phyloP scores from a whole-genome alignment of 2,888 invertebrate genomes.

The Agrochola lota region DNA sequence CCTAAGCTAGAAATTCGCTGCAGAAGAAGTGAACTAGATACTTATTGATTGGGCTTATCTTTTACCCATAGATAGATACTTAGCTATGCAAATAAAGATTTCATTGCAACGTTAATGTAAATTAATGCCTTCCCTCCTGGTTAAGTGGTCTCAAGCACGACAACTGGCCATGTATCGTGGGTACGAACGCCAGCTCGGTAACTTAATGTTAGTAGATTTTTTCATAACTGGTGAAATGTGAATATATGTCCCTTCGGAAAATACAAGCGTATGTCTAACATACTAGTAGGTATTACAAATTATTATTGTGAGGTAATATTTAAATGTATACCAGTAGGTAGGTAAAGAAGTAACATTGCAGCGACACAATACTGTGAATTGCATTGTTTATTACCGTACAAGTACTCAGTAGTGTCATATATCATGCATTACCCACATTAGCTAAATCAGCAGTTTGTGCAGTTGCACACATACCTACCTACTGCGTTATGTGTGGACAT shows the following conservation, averaged over 20 bases:
- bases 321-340: conserved; percentile 10
- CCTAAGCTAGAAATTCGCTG: background rate
- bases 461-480: conserved; percentile 69
- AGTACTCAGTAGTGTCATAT: conserved; percentile 69
- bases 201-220: background rate
- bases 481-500: background rate
- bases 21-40: background rate
- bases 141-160: background rate
- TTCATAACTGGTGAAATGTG: background rate
- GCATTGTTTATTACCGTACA: conserved; percentile 69
- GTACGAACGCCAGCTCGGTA: background rate
- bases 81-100: background rate
- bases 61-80: background rate
- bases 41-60: background rate
- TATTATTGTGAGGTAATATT: too few species aligned
- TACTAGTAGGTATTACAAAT: background rate
- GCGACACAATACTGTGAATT: conserved; percentile 78
- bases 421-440: conserved; percentile 76
- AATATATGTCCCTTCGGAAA: background rate
- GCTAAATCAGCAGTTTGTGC: conserved; percentile 77
- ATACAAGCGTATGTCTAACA: background rate
- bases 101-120: background rate
- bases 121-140: too few species aligned
- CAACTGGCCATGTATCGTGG: background rate
- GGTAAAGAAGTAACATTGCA: conserved; percentile 51